These are phyloP conservation scores for Harpagoxenus sublaevis DNA, from an alignment of 2,888 invertebrate species.

Conservation along the genomic window DNA sequence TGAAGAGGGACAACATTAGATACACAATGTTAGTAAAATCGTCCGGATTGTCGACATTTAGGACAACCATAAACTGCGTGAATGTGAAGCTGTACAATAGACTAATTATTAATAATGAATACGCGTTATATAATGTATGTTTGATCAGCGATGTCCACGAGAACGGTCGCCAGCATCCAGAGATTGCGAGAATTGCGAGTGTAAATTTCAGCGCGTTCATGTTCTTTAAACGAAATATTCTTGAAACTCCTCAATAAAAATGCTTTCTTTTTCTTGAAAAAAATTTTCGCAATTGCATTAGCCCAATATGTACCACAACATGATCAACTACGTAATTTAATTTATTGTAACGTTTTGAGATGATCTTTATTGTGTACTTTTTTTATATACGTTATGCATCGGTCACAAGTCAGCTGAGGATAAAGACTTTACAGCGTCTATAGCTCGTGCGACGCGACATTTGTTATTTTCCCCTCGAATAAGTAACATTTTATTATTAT, in stretches of 20 bases:
- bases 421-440: not conserved
- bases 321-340: not conserved
- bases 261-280: not conserved
- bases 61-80: slow-evolving; percentile 34
- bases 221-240: not conserved
- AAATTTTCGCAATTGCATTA: not conserved
- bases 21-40: slow-evolving; percentile 39
- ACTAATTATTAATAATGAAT: slow-evolving; percentile 36
- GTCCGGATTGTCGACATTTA: slow-evolving; percentile 40
- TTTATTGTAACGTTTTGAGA: not conserved
- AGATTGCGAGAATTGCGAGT: slow-evolving; percentile 10
- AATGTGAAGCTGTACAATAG: slow-evolving; percentile 29
- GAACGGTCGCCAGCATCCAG: slow-evolving; percentile 36
- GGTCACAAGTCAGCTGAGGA: not conserved
- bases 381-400: not conserved
- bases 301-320: not conserved
- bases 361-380: not conserved
- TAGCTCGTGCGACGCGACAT: not conserved
- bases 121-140: slow-evolving; percentile 33
- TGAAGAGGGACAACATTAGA: slow-evolving; percentile 27
- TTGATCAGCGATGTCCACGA: not conserved
- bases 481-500: not conserved
- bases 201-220: not conserved
- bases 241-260: not conserved
- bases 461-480: not conserved